Base-by-base conservation (phyloP, 1,140 invertebrate genomes). In the silkworm (Bombyx mori) region DNA sequence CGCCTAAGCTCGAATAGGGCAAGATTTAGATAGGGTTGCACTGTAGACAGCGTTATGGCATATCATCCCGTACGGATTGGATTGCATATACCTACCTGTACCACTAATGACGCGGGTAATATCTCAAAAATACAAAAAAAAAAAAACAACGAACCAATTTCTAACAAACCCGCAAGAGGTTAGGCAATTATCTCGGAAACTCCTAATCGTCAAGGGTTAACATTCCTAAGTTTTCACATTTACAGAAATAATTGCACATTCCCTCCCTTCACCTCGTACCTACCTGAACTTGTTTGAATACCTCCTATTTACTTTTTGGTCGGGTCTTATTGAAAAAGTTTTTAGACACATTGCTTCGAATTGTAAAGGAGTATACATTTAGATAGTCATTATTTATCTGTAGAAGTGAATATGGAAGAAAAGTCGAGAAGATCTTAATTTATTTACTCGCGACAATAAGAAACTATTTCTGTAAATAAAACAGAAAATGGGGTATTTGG, bases 241-340 rank as follows among this genome's bases (percentile, higher is more conserved):
- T 68, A 66, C 60, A 58, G 63, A 69, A 71, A 71, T 71, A 71
- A 71, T 71, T 71, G 68, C 66, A 61, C 54, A 44, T 48, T 55
- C 42, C 52, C 12, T 18, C 63, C 61, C 53, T 56, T 56, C 26
- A 18, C 12, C 12, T 18, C 1, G 12, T 18, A 61, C 56, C 50
- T 18, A 61, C 56, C 50, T 35, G 50, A 51, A 35, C 61, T 62
- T 57, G 61, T 65, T 67, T 67, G 54, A 68, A 66, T 66, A 54
- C 68, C 61, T 64, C 53, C 64, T 70, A 73, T 70, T 70, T 70
- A 69, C 70, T 59, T 68, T 69, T 68, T 56, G 61, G 50, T 26
- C 50, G 57, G 49, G 47, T 65, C 54, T 67, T 68, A 70, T 68
- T 63, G 62, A 68, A 70, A 70, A 70, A 73, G 62, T 73, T 71